These are phyloP conservation scores for Chiloscyllium punctatum DNA, from an alignment of 2,797 vertebrate species.

Conservation along the genomic window DNA sequence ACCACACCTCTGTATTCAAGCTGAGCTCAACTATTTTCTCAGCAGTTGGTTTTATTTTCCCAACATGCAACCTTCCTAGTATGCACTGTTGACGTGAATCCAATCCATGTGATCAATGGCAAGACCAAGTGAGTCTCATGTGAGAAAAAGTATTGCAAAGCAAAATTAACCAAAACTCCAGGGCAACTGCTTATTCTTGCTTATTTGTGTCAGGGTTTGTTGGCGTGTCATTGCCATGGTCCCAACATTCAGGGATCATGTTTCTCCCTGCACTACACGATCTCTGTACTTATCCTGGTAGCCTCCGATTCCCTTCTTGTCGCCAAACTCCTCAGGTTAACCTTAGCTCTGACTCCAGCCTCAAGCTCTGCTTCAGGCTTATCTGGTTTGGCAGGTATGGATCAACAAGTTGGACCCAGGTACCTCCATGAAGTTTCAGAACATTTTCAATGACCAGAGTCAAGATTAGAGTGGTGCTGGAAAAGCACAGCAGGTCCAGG, in stretches of 20 bases:
- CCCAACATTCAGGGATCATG: neutral
- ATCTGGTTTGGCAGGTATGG: neutral
- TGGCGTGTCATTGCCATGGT: neutral
- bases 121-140: neutral
- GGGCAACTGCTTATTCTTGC: neutral
- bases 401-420: neutral
- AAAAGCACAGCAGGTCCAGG: too few relatives aligned
- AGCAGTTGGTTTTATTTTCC: neutral
- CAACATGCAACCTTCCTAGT: neutral
- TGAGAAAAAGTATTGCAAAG: neutral
- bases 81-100: neutral
- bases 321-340: neutral
- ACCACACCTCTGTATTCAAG: neutral
- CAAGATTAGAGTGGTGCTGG: too few relatives aligned
- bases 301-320: neutral
- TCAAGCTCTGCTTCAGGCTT: neutral
- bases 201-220: neutral
- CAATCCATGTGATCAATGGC: neutral
- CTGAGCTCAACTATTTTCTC: neutral
- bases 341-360: neutral
- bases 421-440: neutral
- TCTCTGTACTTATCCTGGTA: neutral
- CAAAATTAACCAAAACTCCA: neutral
- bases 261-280: neutral
- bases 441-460: neutral